Evolutionary conservation across 2,113 vertebrate species (phyloP), one percentile per base, ranked within the genome.

Genomic region (Gnathonemus echidnorhynchus): DNA sequence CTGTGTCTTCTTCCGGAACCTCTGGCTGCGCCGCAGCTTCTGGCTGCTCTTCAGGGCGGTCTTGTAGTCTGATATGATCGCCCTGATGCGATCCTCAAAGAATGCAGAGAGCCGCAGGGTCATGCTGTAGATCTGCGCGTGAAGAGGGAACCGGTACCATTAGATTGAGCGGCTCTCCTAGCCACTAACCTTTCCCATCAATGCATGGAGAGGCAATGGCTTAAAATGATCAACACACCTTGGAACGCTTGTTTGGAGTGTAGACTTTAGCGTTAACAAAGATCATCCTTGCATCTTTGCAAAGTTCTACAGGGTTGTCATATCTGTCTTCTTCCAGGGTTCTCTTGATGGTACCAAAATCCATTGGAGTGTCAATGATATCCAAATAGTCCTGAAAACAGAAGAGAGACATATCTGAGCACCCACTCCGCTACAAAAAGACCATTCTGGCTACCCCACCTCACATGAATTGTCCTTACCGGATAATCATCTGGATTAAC

Each of bases 221-320:
- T 0, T 46, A 42, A 77, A 86, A 95, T 98, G 53, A 74, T 11
- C 10, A 19, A 62, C 42, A 39, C 15, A 89, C 98, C 98, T 99
- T 98, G 87, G 98, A 99, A 86, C 97, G 97, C 93, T 99, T 99
- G 94, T 98, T 99, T 90, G 98, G 98, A 27, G 98, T 99, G 92
- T 99, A 99, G 46, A 97, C 97, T 96, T 97, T 99, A 89, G 98
- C 98, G 90, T 99, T 99, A 86, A 96, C 97, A 93, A 99, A 99
- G 95, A 99, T 98, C 50, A 99, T 94, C 50, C 97, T 95, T 17
- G 97, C 96, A 90, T 99, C 98, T 97, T 98, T 98, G 95, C 98
- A 98, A 90, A 99, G 93, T 93, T 99, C 98, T 88, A 97, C 92
- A 7, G 98, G 98, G 93, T 96, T 99, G 91, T 98, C 97, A 2